phyloP scores from a whole-genome alignment of 2,797 vertebrate genomes.

The Ctenochaetus hawaiiensis region DNA sequence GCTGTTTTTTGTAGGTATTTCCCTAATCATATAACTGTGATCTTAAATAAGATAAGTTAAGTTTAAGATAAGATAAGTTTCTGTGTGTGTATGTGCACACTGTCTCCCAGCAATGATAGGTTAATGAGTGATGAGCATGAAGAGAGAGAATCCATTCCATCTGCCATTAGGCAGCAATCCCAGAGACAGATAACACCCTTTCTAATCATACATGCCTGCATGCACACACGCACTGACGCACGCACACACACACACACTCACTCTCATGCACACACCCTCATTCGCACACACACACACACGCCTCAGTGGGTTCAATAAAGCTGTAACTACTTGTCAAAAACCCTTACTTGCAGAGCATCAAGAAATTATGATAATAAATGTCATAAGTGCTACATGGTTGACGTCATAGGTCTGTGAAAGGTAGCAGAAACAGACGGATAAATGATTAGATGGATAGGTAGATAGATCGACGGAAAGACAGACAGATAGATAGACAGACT shows the following conservation, averaged over 20 bases:
- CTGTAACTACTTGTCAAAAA: neutral
- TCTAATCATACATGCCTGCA: neutral
- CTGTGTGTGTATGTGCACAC: constrained; percentile 17
- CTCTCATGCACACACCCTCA: neutral
- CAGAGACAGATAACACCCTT: constrained; percentile 29
- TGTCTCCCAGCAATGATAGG: constrained; percentile 18
- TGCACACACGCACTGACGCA: neutral
- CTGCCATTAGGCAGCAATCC: constrained; percentile 36
- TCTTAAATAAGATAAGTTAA: neutral
- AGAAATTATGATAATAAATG: neutral
- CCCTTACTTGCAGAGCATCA: constrained; percentile 5
- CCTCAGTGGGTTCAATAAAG: neutral
- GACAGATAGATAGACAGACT: too few relatives aligned
- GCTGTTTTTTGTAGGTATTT: neutral
- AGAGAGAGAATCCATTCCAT: constrained; percentile 36
- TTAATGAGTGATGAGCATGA: constrained; percentile 46
- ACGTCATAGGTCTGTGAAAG: neutral
- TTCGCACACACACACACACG: constrained; percentile 14
- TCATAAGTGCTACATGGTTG: neutral
- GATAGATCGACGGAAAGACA: too few relatives aligned
- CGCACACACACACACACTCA: neutral
- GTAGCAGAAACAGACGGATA: too few relatives aligned
- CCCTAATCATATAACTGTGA: neutral
- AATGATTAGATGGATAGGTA: too few relatives aligned
- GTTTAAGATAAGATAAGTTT: too few relatives aligned